A percentile compares a stretch with the other conserved stretches of the same genome.
Conservation (phyloP, 2,888 invertebrate genomes). For the Anagyrus pseudococci region DNA sequence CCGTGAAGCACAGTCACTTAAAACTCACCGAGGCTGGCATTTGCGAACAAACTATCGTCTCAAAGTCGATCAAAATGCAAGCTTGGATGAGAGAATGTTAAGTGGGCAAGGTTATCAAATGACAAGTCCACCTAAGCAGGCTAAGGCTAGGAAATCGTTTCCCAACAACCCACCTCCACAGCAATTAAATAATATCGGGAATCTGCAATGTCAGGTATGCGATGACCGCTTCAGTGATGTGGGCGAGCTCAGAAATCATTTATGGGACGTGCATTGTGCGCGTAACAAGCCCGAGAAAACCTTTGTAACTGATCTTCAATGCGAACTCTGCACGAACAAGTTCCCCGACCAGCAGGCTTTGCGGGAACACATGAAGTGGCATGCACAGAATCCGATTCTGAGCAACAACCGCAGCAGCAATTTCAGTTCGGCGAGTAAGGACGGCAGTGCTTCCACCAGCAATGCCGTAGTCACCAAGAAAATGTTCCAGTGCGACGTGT, state of each 20-base stretch:
- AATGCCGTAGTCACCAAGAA: conserved; percentile 42
- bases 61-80: conserved; percentile 28
- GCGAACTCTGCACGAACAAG: conserved; percentile 64
- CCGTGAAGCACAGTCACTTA: conserved; percentile 69
- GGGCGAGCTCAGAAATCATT: conserved; percentile 67
- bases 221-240: conserved; percentile 67
- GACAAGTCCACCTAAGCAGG: conserved; percentile 43
- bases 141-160: conserved; percentile 54
- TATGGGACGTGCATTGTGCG: conserved; percentile 68
- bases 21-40: conserved; percentile 70
- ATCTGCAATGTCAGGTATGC: conserved; percentile 68
- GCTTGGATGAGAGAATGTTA: conserved; percentile 11
- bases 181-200: conserved; percentile 25
- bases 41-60: conserved; percentile 64
- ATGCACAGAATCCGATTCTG: conserved; percentile 58
- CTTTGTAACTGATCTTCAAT: conserved; percentile 46
- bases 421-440: conserved; percentile 1
- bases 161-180: conserved; percentile 45
- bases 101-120: neutral
- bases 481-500: conserved; percentile 68
- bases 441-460: neutral
- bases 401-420: conserved; percentile 36
- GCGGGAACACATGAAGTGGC: conserved; percentile 63
- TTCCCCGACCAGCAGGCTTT: conserved; percentile 60
- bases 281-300: conserved; percentile 55